Percentiles rank a stretch among this genome's conserved stretches.
These are phyloP conservation scores for Trachelus troglodyta DNA, from an alignment of 2,888 invertebrate species.

Conservation along the genomic window DNA sequence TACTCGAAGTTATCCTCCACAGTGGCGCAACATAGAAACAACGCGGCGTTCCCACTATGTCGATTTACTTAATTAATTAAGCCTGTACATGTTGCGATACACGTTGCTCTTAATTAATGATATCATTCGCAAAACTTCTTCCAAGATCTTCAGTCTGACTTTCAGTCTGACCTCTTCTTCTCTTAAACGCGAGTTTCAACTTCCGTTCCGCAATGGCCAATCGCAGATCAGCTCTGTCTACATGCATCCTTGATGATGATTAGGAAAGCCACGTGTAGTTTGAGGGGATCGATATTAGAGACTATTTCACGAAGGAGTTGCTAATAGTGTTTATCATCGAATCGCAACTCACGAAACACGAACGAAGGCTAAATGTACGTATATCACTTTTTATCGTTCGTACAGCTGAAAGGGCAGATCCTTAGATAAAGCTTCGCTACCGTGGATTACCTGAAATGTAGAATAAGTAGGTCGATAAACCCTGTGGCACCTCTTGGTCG, in stretches of 20 bases:
- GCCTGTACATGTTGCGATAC: not conserved
- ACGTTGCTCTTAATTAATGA: not conserved
- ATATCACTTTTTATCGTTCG: not conserved
- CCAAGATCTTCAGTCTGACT: not conserved
- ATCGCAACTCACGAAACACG: not conserved
- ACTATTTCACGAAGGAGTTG: not conserved
- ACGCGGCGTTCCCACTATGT: not conserved
- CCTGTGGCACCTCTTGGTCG: conserved; percentile 14
- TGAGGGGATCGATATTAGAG: not conserved
- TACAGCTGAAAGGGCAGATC: not conserved
- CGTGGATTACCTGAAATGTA: not conserved
- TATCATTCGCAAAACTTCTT: not conserved
- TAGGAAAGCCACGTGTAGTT: not conserved
- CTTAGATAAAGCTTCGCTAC: not conserved
- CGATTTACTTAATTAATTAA: not conserved
- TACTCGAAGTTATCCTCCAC: not conserved
- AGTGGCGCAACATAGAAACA: not conserved
- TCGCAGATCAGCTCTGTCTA: not conserved
- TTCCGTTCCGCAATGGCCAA: not conserved
- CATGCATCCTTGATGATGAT: not conserved
- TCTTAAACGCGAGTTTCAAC: not conserved
- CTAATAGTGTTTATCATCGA: not conserved
- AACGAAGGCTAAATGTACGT: not conserved
- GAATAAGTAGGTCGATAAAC: conserved; percentile 37
- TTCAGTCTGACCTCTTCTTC: not conserved